Base-by-base conservation (phyloP, 2,797 vertebrate genomes). In the Mormyrops boulengeri region DNA sequence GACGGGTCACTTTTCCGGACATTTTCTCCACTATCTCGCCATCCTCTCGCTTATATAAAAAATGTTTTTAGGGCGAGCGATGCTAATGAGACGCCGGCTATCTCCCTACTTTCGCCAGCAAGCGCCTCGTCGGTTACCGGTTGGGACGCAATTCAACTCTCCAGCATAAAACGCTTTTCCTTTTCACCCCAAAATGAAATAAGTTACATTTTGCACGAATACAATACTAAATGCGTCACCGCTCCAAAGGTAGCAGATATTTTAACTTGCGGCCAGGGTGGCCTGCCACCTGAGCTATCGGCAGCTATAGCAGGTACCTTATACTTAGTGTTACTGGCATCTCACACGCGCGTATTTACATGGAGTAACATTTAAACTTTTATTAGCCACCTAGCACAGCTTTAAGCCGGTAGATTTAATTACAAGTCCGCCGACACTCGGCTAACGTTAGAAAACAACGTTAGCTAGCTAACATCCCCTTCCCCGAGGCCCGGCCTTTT, bases 401-500 rank as follows among this genome's bases (percentile, higher is more conserved):
- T 50, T 50, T 52, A 26, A 85, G 22, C 11, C 53, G 34, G 50
- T 87, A n/a, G 7, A 60, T 41, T 50, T 60, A 17, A 86, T 86
- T 30, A 38, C 22, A 55, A 53, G 14, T 34, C 49, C 30, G 55
- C 38, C 19, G 30, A 9, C 30, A 41, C 19, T 52, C 84, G 44
- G n/a, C 22, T 87, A 86, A 53, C 57, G 41, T 41, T 49, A 22
- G 50, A 57, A 60, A 60, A 87, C 34, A 52, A 53, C 82, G 62
- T 87, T 87, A 87, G 66, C 50, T 87, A 69, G 62, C 84, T 55
- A 53, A 44, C 12, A 57, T 80, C 52, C 88, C 55, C 3, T 14
- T 82, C 26, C 30, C 47, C n/a, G 85, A 87, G 89, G 84, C 89
- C 85, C 85, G 49, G 89, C 85, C 89, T 87, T 87, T 88, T 57